Evolutionary conservation across 2,797 vertebrate species (phyloP).

Genomic region (Tinamus major): DNA sequence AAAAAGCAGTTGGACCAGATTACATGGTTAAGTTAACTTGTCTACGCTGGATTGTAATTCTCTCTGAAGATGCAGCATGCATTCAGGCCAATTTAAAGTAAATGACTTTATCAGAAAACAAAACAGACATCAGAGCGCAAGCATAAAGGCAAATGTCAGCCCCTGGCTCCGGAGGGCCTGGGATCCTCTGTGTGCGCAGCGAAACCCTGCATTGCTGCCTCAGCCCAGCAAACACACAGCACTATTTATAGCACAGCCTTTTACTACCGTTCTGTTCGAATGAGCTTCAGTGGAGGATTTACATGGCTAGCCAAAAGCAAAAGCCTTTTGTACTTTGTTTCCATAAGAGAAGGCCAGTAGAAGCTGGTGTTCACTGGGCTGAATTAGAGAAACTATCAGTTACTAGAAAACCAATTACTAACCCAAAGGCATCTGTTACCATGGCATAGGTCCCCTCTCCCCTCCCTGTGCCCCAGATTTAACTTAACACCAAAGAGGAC

Average conservation of each 20-base stretch:
- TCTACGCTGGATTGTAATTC: not conserved
- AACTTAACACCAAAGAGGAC: constrained; percentile 38
- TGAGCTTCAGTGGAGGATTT: constrained; percentile 57
- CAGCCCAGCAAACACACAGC: constrained; percentile 31
- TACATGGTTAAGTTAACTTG: constrained; percentile 31
- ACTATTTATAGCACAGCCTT: constrained; percentile 71
- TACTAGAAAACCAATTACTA: constrained; percentile 60
- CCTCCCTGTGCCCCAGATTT: constrained; percentile 61
- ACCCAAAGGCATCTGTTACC: constrained; percentile 69
- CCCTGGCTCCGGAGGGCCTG: not conserved
- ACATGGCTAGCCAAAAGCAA: constrained; percentile 70
- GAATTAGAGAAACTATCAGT: constrained; percentile 60
- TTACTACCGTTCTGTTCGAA: constrained; percentile 67
- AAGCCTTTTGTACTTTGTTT: constrained; percentile 63
- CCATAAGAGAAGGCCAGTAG: constrained; percentile 51
- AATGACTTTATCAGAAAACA: constrained; percentile 14
- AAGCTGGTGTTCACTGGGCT: constrained; percentile 51
- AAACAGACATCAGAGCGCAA: constrained; percentile 43
- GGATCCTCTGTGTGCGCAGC: not conserved
- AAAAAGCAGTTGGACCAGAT: constrained; percentile 12
- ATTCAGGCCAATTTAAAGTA: constrained; percentile 29
- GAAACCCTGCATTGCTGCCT: constrained; percentile 65
- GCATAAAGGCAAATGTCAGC: constrained; percentile 61
- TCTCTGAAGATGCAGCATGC: not conserved
- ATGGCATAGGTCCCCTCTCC: constrained; percentile 55